phyloP scores from a whole-genome alignment of 2,888 invertebrate genomes.

The Andrena trimmerana region DNA sequence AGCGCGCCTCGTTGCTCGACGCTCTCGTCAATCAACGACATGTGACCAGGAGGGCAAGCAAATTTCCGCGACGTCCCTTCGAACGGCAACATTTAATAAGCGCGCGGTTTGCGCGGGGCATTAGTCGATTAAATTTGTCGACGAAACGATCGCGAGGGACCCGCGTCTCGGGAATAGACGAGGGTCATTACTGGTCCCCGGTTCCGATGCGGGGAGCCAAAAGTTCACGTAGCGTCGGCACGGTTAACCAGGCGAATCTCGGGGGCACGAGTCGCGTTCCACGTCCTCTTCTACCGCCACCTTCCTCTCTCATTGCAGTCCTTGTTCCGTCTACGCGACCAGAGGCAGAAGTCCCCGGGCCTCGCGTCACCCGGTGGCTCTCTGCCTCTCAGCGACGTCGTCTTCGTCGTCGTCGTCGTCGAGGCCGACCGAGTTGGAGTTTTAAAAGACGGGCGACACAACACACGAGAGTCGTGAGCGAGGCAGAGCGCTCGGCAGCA shows the following conservation, averaged over 20 bases:
- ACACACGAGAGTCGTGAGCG: slow-evolving; percentile 72
- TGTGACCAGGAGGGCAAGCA: slow-evolving; percentile 40
- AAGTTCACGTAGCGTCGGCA: slow-evolving; percentile 70
- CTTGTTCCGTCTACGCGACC: slow-evolving; percentile 30
- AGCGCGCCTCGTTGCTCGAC: slow-evolving; percentile 6
- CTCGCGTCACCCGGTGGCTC: slow-evolving; percentile 58
- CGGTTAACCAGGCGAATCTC: slow-evolving; percentile 51
- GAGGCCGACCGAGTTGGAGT: slow-evolving; percentile 68
- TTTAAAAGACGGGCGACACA: slow-evolving; percentile 70
- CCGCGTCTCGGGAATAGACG: slow-evolving; percentile 42
- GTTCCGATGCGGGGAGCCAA: slow-evolving; percentile 71
- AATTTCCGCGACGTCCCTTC: slow-evolving; percentile 25
- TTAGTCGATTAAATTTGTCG: slow-evolving; percentile 60
- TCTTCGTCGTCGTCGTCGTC: slow-evolving; percentile 32
- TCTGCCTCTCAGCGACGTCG: slow-evolving; percentile 61
- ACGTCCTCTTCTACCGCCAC: slow-evolving; percentile 3
- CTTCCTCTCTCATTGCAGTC: background rate
- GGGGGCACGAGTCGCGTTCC: background rate
- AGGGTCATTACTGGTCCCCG: slow-evolving; percentile 58
- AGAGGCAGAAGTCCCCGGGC: slow-evolving; percentile 28
- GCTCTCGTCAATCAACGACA: slow-evolving; percentile 40
- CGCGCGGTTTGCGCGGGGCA: slow-evolving; percentile 31
- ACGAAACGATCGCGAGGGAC: slow-evolving; percentile 37
- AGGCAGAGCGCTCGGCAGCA: slow-evolving; percentile 54
- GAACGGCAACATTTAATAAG: slow-evolving; percentile 39